Base-by-base conservation (phyloP, 2,888 invertebrate species). In the Hirtodrosophila cameraria region DNA sequence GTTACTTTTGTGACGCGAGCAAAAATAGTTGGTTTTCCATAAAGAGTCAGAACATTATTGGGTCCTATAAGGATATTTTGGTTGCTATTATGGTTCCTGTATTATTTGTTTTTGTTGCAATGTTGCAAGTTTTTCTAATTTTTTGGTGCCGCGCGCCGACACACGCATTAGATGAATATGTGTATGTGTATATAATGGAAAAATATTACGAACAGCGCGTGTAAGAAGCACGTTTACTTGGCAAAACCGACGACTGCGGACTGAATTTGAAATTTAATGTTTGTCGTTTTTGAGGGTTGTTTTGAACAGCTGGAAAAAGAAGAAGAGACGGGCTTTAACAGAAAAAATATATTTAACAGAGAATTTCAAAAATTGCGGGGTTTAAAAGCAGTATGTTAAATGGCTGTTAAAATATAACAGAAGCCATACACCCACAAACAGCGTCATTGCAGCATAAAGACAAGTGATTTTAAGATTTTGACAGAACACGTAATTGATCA, bases 181-280 rank as follows among this genome's bases (percentile, higher is more conserved):
- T 58, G 41, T 35, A 38, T 74, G 61, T 46, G 46, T 61, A 46
- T 79, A 41, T 62, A 50, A 48, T 15, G n/a, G 38, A 49, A 66
- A 60, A 55, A 57, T 48, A 67, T 25, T 43, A 67, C 60, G 64
- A 48, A 50, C 39, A 58, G 55, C 70, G 53, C 55, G 62, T 53
- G 46, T 50, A 57, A 76, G 88, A 88, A 88, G 79, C 88, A 86
- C 87, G 87, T 88, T 86, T 87, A 74, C 61, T 80, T 88, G 88
- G 83, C 88, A 71, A 80, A 87, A 87, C 80, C 87, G 86, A 82
- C 86, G 80, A 77, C 71, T 61, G 75, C 84, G 88, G 88, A 85
- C 85, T 88, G 53, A 75, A 52, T 11, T 46, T 36, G 2, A 38
- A 58, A 35, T 77, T 49, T 3, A 27, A 59, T 45, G 41, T 70